phyloP scores from a whole-genome alignment of 2,113 vertebrate genomes.

The Oreochromis niloticus region DNA sequence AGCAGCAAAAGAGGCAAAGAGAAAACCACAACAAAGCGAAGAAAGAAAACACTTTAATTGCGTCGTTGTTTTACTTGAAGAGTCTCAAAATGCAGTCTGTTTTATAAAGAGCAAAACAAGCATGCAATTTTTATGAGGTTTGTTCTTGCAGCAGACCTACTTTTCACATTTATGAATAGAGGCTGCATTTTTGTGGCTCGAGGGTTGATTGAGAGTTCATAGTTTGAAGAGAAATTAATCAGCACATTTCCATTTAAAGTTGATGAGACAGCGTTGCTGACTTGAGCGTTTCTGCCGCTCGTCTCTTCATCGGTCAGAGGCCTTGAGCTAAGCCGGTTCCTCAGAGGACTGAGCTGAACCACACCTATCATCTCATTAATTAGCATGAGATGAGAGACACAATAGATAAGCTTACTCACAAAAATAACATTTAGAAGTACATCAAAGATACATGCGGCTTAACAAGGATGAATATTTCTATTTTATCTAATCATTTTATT shows the following conservation, averaged over 20 bases:
- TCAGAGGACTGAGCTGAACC: not conserved
- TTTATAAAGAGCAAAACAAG: not conserved
- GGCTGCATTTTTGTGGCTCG: not conserved
- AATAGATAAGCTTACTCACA: slow-evolving; percentile 11
- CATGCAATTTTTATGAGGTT: slow-evolving; percentile 20
- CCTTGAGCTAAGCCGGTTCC: slow-evolving; percentile 14
- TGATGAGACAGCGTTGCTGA: slow-evolving; percentile 57
- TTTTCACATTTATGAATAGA: slow-evolving; percentile 34
- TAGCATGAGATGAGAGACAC: slow-evolving; percentile 17
- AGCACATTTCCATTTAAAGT: slow-evolving; percentile 43
- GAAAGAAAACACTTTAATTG: not conserved
- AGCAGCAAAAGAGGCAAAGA: not conserved
- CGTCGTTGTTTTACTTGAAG: not conserved
- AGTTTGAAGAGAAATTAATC: slow-evolving; percentile 50
- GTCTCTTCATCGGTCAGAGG: slow-evolving; percentile 29
- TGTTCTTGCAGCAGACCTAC: not conserved
- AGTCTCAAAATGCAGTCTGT: not conserved
- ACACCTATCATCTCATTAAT: slow-evolving; percentile 44
- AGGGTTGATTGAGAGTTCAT: slow-evolving; percentile 45
- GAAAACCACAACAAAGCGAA: not conserved
- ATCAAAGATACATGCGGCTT: not conserved
- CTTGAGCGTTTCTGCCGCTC: slow-evolving; percentile 11
- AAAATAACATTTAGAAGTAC: not conserved
- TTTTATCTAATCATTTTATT: not conserved
- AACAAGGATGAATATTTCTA: not conserved